phyloP scores from a whole-genome alignment of 53 echinoderm and acorn worm genomes.

The Astropecten irregularis region DNA sequence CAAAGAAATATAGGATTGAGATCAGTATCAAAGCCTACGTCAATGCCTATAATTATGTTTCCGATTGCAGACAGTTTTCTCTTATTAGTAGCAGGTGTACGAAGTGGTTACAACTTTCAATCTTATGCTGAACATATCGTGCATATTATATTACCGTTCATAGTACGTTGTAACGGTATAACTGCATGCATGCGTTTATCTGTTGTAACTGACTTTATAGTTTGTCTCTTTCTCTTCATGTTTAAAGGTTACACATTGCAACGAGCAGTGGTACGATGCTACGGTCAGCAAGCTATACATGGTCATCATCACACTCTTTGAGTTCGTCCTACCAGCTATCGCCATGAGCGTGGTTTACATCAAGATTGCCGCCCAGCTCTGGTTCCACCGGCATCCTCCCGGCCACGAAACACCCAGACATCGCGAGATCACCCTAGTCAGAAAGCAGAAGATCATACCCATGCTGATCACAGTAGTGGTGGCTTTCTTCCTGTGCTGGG shows the following conservation, averaged over 20 bases:
- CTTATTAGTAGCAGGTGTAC: too few relatives aligned
- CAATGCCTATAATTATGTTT: too few relatives aligned
- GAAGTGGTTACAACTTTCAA: too few relatives aligned
- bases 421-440: conserved; percentile 87
- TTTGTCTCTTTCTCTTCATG: not conserved
- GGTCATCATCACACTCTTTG: conserved; percentile 65
- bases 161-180: too few relatives aligned
- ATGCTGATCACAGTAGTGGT: conserved; percentile 95
- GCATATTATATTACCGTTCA: too few relatives aligned
- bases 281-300: conserved; percentile 67
- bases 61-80: too few relatives aligned
- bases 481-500: conserved; percentile 93
- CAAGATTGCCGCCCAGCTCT: conserved; percentile 84
- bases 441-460: conserved; percentile 97
- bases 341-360: conserved; percentile 87
- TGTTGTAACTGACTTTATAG: not conserved
- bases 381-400: conserved; percentile 89
- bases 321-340: conserved; percentile 81
- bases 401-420: conserved; percentile 90
- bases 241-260: conserved; percentile 45
- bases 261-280: conserved; percentile 66
- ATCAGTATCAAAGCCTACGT: too few relatives aligned
- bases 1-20: too few relatives aligned
- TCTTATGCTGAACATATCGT: too few relatives aligned
- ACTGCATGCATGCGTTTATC: too few relatives aligned